Percentiles rank a stretch among this genome's conserved stretches.
Evolutionary conservation across 2,797 vertebrate genomes (phyloP).

Genomic region (Parauchenoglanis punctatus): DNA sequence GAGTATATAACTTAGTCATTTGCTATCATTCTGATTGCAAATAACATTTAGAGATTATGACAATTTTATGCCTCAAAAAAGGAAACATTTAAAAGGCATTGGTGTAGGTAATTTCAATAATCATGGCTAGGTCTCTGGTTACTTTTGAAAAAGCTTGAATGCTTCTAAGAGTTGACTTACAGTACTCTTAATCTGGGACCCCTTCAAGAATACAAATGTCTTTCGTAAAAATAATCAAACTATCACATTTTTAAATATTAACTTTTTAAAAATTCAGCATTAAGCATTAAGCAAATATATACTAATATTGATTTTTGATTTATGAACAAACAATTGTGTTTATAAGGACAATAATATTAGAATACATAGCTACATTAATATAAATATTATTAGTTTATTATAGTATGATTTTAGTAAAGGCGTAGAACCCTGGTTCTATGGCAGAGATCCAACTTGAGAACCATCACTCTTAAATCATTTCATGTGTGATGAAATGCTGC

Average conservation of each 20-base stretch:
- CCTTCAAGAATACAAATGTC: not conserved
- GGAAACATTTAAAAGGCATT: no score
- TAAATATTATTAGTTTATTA: not conserved
- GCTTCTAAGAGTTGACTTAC: not conserved
- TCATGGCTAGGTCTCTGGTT: not conserved
- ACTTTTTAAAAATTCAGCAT: not conserved
- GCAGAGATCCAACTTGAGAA: not conserved
- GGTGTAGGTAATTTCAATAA: not conserved
- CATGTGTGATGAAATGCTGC: not conserved
- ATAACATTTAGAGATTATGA: not conserved
- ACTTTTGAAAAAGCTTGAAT: not conserved
- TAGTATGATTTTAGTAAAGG: not conserved
- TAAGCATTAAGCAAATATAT: not conserved
- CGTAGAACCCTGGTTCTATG: not conserved
- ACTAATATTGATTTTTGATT: not conserved
- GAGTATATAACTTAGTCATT: not conserved
- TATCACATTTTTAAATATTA: not conserved
- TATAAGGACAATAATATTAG: no score
- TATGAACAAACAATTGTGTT: not conserved
- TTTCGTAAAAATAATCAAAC: not conserved
- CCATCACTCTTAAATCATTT: not conserved
- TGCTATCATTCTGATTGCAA: not conserved
- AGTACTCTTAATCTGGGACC: not conserved
- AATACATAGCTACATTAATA: not conserved
- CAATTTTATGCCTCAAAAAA: not conserved